Percentiles rank a stretch among this genome's conserved stretches.
phyloP scores from a whole-genome alignment of 2,113 vertebrate genomes.

The Grallaria varia region DNA sequence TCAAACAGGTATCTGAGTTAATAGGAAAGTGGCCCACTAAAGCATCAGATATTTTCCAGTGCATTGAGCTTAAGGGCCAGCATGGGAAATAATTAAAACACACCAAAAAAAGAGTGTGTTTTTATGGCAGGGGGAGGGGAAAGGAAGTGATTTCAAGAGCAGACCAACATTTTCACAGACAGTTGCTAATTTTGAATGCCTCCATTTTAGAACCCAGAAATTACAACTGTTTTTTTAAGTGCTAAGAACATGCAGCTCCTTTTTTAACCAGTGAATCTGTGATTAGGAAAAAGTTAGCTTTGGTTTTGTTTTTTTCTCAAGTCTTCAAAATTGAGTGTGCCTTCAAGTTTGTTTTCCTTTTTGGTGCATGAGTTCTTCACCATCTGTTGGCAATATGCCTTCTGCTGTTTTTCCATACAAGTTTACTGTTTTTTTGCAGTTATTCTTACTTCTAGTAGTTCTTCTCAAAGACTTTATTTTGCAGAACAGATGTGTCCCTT shows the following conservation, averaged over 20 bases:
- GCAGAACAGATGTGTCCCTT: background rate
- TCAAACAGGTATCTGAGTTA: background rate
- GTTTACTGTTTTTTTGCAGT: constrained; percentile 8
- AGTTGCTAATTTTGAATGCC: background rate
- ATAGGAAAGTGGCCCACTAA: background rate
- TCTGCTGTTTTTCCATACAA: background rate
- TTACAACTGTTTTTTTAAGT: constrained; percentile 11
- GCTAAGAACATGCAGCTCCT: background rate
- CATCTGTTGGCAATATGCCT: constrained; percentile 54
- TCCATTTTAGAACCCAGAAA: constrained; percentile 44
- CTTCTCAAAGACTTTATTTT: background rate
- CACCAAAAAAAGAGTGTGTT: background rate
- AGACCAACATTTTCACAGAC: background rate
- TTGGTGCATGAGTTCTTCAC: background rate
- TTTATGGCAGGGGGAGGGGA: rapidly evolving
- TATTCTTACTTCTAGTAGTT: background rate
- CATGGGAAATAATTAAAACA: background rate
- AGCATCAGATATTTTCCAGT: background rate
- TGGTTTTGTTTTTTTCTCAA: background rate
- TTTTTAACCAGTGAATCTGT: constrained; percentile 22
- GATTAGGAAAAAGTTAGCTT: constrained; percentile 1
- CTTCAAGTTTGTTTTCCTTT: constrained; percentile 56
- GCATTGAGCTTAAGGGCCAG: background rate
- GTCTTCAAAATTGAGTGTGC: constrained; percentile 13
- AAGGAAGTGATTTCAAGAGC: constrained; percentile 8